phyloP scores from a whole-genome alignment of 2,888 invertebrate species.

The Gari tellinella region DNA sequence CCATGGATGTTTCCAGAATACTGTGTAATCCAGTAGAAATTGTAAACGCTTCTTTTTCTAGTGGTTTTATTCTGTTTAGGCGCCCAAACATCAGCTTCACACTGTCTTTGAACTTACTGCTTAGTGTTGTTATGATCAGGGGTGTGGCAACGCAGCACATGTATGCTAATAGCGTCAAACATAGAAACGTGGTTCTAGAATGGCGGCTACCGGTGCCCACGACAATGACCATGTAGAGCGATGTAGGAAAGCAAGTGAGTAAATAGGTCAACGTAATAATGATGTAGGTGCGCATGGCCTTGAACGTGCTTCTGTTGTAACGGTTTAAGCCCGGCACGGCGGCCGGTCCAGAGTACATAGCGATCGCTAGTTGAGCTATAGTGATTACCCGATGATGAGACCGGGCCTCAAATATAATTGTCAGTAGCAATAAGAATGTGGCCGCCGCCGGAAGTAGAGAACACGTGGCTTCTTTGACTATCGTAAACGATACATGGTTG shows the following conservation, averaged over 20 bases:
- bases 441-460: slow-evolving; percentile 59
- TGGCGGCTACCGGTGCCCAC: slow-evolving; percentile 10
- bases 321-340: slow-evolving; percentile 42
- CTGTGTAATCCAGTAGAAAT: slow-evolving; percentile 67
- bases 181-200: slow-evolving; percentile 31
- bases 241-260: slow-evolving; percentile 61
- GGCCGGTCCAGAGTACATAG: slow-evolving; percentile 55
- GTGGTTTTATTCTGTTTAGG: slow-evolving; percentile 32
- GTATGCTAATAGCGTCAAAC: slow-evolving; percentile 60
- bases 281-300: slow-evolving; percentile 69
- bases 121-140: slow-evolving; percentile 65
- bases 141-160: slow-evolving; percentile 66
- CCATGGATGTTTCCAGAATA: slow-evolving; percentile 62
- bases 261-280: slow-evolving; percentile 60
- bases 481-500: slow-evolving; percentile 26
- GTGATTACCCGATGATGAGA: slow-evolving; percentile 70
- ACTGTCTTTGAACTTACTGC: slow-evolving; percentile 66
- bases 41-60: slow-evolving; percentile 58
- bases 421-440: slow-evolving; percentile 55
- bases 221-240: slow-evolving; percentile 54
- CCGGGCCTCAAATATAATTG: slow-evolving; percentile 62
- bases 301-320: slow-evolving; percentile 59
- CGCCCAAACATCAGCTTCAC: slow-evolving; percentile 44
- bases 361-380: slow-evolving; percentile 65
- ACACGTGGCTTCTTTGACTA: slow-evolving; percentile 57